Evolutionary conservation across 2,797 vertebrate species (phyloP), one percentile per base, ranked within the genome.

Genomic region (Pelochelys cantorii): DNA sequence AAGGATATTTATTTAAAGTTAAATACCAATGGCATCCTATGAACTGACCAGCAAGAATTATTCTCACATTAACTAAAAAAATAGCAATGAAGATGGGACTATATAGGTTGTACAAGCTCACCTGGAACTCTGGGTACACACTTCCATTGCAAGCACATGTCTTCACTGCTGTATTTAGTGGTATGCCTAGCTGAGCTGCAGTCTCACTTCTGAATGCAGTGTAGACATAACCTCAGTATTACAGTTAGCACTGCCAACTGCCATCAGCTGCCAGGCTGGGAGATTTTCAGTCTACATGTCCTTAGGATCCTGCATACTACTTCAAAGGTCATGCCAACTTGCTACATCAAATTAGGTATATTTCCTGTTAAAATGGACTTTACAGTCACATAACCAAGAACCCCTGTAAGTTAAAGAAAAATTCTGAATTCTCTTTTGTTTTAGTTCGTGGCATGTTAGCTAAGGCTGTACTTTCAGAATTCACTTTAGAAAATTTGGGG

Each of bases 321-420:
- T 92, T 90, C 93, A 90, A 55, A 27, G 1, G 0, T 3, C 37
- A 29, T 1, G 56, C 22, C 65, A 37, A 4, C 0, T 0, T 1
- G 34, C 5, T 68, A 25, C 12, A 84, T 88, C n/a, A 15, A 68
- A 53, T 2, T 7, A 12, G 34, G 27, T 27, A 15, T 22, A 0
- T 5, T 11, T 2, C 0, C 3, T 79, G 77, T 57, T 55, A 31
- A 65, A 55, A 62, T 0, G 0, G 1, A 55, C 68, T 3, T 2
- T 20, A 55, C 31, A 84, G 34, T n/a, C 2, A 0, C 2, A 7
- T 0, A 4, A 18, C 0, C 9, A 14, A 1, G 25, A 83, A 25
- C 42, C 29, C 56, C 75, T 60, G 11, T 13, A 15, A 54, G 34
- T 75, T 60, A 53, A 11, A 12, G 8, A 77, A 65, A 85, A 81